Evolutionary conservation across 2,888 invertebrate genomes (phyloP).

Genomic region (Crocallis elinguaria): DNA sequence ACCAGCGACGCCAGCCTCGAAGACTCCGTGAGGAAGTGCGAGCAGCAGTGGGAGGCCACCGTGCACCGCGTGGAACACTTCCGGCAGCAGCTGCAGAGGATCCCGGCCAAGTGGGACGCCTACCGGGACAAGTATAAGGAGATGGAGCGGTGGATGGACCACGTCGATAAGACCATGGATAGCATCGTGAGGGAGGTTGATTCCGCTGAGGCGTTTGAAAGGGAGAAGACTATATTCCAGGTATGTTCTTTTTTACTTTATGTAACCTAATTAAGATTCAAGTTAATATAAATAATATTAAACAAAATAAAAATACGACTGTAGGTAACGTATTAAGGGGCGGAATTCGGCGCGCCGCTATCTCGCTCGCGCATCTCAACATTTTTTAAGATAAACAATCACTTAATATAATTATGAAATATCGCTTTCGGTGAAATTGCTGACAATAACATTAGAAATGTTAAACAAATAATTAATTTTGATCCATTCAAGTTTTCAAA

Average conservation of each 20-base stretch:
- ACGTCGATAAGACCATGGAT: conserved; percentile 92
- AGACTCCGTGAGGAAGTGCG: conserved; percentile 88
- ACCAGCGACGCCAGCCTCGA: conserved; percentile 87
- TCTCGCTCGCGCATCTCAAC: too few species aligned
- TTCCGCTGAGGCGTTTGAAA: conserved; percentile 95
- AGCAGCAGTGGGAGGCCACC: conserved; percentile 90
- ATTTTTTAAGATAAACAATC: too few species aligned
- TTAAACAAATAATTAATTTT: too few species aligned
- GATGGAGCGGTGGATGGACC: conserved; percentile 96
- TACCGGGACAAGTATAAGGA: conserved; percentile 92
- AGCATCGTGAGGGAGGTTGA: conserved; percentile 94
- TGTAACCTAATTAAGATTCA: too few species aligned
- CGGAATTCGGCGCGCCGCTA: too few species aligned
- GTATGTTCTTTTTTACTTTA: conserved; percentile 67
- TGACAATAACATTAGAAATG: too few species aligned
- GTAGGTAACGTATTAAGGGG: too few species aligned
- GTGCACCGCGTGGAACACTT: conserved; percentile 87
- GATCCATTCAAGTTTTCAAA: too few species aligned
- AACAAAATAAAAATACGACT: too few species aligned
- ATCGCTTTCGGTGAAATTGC: too few species aligned
- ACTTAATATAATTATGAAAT: too few species aligned
- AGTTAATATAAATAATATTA: too few species aligned
- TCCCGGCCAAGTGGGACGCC: conserved; percentile 95
- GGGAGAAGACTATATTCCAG: conserved; percentile 95
- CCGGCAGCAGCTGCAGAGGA: conserved; percentile 87